phyloP scores from a whole-genome alignment of 1,140 invertebrate genomes.

The Formica selysi region DNA sequence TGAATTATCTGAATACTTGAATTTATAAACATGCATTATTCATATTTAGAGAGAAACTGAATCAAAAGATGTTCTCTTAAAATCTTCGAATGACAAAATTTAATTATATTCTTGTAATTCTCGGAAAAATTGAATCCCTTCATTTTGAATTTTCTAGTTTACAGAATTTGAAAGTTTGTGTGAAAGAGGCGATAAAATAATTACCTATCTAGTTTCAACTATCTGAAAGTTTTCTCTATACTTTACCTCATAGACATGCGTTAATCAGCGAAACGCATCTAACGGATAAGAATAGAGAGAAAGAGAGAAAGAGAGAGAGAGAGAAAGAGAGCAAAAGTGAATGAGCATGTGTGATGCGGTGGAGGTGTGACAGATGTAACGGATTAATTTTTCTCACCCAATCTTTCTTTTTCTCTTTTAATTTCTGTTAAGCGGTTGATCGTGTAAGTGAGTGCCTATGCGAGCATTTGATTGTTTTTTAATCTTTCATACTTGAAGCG shows the following conservation, averaged over 20 bases:
- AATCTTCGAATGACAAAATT: too few species aligned
- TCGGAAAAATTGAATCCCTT: background rate
- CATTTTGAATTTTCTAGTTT: background rate
- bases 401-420: conserved; percentile 51
- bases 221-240: background rate
- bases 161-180: background rate
- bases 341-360: conserved; percentile 60
- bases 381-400: conserved; percentile 64
- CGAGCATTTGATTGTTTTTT: conserved; percentile 49
- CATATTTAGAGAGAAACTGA: background rate
- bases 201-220: background rate
- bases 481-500: conserved; percentile 41
- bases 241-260: conserved; percentile 57
- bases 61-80: background rate
- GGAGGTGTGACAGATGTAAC: conserved; percentile 71
- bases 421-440: conserved; percentile 57
- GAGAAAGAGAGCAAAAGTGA: conserved; percentile 50
- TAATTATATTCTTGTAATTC: too few species aligned
- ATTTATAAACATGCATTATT: background rate
- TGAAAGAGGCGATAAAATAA: background rate
- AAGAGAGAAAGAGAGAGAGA: background rate
- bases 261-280: conserved; percentile 69
- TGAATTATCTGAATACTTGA: background rate
- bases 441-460: conserved; percentile 60
- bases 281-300: conserved; percentile 43